These are phyloP conservation scores for Pseudoips prasinana DNA, from an alignment of 2,888 invertebrate genomes.

Conservation along the genomic window DNA sequence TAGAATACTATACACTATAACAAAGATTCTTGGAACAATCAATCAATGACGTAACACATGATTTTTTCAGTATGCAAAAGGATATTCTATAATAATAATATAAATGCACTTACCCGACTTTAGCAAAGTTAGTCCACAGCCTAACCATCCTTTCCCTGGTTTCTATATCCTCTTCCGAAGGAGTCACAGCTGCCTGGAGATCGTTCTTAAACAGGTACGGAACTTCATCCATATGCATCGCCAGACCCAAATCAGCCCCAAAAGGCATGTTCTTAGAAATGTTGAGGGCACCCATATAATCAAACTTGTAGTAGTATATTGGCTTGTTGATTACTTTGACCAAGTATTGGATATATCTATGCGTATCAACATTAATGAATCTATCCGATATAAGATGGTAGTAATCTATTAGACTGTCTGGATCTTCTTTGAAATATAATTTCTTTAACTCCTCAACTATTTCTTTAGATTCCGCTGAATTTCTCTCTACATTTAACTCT, in stretches of 20 bases:
- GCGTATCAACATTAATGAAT: constrained; percentile 50
- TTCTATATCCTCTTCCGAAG: constrained; percentile 57
- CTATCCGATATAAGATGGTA: constrained; percentile 59
- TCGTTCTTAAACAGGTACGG: constrained; percentile 67
- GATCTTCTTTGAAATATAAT: constrained; percentile 57
- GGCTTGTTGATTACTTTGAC: constrained; percentile 59
- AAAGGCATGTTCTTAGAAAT: constrained; percentile 32
- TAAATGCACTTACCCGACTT: constrained; percentile 74
- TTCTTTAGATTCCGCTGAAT: constrained; percentile 49
- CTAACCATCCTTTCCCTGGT: constrained; percentile 67
- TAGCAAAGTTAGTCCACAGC: constrained; percentile 76
- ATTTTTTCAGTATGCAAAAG: no score
- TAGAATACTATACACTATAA: no score
- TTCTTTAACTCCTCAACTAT: constrained; percentile 53
- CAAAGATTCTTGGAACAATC: no score
- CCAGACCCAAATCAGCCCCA: constrained; percentile 37
- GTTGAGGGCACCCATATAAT: constrained; percentile 66
- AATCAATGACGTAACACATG: no score
- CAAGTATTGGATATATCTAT: constrained; percentile 62
- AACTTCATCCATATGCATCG: constrained; percentile 64
- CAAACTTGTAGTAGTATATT: constrained; percentile 67
- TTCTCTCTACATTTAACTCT: constrained; percentile 53
- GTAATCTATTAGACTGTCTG: constrained; percentile 51
- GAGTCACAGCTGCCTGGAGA: constrained; percentile 50
- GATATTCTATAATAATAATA: no score